These are phyloP conservation scores for Caranx melampygus DNA, from an alignment of 2,113 vertebrate genomes.

Conservation along the genomic window DNA sequence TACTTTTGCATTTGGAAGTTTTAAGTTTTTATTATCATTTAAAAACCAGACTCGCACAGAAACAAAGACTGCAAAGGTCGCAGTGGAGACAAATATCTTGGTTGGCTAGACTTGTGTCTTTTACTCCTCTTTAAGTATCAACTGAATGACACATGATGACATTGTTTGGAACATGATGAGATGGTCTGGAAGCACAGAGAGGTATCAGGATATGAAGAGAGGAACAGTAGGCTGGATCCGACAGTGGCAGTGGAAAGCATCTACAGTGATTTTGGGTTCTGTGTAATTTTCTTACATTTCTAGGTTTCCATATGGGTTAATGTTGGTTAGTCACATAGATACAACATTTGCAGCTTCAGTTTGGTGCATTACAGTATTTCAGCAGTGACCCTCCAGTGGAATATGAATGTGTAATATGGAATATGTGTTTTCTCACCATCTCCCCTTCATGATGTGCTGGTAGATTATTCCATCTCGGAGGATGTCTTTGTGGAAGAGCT, in stretches of 20 bases:
- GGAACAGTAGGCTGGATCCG: slow-evolving; percentile 13
- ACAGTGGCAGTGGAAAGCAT: slow-evolving; percentile 16
- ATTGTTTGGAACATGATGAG: slow-evolving; percentile 22
- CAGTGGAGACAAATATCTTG: slow-evolving; percentile 4
- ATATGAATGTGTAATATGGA: too few relatives aligned
- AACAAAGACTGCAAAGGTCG: background rate
- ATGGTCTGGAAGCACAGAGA: slow-evolving; percentile 25
- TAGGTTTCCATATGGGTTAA: background rate
- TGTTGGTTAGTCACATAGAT: background rate
- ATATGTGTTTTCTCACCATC: slow-evolving; percentile 87
- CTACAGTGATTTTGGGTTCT: slow-evolving; percentile 9
- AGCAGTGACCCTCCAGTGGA: background rate
- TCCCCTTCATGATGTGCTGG: slow-evolving; percentile 91
- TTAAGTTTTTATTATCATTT: background rate
- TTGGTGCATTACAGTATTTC: background rate
- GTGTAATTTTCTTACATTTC: background rate
- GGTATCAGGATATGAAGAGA: slow-evolving; percentile 6
- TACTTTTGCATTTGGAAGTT: background rate
- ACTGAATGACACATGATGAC: slow-evolving; percentile 11
- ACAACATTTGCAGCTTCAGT: background rate
- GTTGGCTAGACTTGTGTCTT: background rate
- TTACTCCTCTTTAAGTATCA: background rate
- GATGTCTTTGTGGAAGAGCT: slow-evolving; percentile 96
- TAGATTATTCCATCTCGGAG: slow-evolving; percentile 90
- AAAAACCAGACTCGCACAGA: background rate